phyloP scores from a whole-genome alignment of 2,888 invertebrate genomes.

The Ctenicera cuprea region DNA sequence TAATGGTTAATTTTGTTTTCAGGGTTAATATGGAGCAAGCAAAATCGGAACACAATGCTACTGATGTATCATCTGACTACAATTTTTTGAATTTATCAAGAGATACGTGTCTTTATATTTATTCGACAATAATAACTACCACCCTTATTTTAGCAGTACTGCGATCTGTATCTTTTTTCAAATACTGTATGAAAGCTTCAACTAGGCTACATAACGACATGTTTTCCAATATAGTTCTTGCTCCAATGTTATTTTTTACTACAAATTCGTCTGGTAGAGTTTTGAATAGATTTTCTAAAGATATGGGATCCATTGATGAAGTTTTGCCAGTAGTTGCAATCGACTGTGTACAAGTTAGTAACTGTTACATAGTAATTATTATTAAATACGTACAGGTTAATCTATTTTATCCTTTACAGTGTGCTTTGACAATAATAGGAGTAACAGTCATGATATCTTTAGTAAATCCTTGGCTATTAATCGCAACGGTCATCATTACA shows the following conservation, averaged over 20 bases:
- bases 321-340: conserved; percentile 73
- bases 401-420: conserved; percentile 42
- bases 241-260: conserved; percentile 83
- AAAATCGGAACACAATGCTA: conserved; percentile 59
- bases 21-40: conserved; percentile 53
- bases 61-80: conserved; percentile 11
- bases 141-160: conserved; percentile 71
- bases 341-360: conserved; percentile 71
- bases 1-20: conserved; percentile 1
- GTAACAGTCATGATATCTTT: conserved; percentile 62
- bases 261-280: conserved; percentile 79
- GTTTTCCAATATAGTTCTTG: conserved; percentile 76
- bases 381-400: no score
- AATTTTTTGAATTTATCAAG: conserved; percentile 3
- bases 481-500: conserved; percentile 80
- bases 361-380: conserved; percentile 60
- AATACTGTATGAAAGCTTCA: conserved; percentile 75
- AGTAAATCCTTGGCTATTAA: conserved; percentile 82
- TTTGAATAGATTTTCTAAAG: conserved; percentile 84
- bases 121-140: conserved; percentile 61
- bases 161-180: conserved; percentile 75
- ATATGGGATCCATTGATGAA: conserved; percentile 79
- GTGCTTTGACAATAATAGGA: conserved; percentile 50
- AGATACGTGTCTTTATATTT: conserved; percentile 70
- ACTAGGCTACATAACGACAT: conserved; percentile 75